Evolutionary conservation across 2,797 vertebrate genomes (phyloP), one percentile per base, ranked within the genome.

Genomic region (Malacoraja senta): DNA sequence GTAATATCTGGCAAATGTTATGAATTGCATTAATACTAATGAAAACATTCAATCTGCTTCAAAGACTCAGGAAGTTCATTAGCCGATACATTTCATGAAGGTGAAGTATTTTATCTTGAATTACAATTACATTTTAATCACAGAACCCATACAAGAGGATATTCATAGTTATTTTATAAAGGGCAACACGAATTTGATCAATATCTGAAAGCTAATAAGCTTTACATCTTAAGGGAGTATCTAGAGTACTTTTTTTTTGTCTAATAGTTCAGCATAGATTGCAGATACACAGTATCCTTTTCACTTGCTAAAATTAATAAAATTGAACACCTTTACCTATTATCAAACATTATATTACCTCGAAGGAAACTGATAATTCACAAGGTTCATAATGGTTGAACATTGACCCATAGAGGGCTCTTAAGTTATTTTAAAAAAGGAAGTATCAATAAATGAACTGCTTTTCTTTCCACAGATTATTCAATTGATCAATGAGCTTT

Each of bases 1-100:
- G 44, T 72, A 38, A 9, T 32, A 91, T 84, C 21, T 92, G 71
- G 71, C 24, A 92, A 38, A 24, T 38, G 53, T 38, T 29, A 53
- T 74, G 90, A 92, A 92, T 92, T 74, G 10, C 35, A 92, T 92
- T 92, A 92, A 76, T 53, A 92, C 9, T 53, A 29, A 92, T 53
- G 90, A 74, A 74, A 53, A 71, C 7, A 74, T 6, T 92, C 10
- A 13, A 92, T n/a, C 71, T 44, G 35, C 24, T 53, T 74, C 90
- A 72, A 76, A 92, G 24, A 92, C 26, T 74, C 90, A 74, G 9
- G 71, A 74, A 92, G 44, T 92, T 76, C 68, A 74, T 74, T 74
- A 74, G 24, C 71, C 53, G 90, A 74, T 92, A 74, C 90, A 74
- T 92, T 53, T 92, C 12, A 32, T 53, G 24, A 61, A 84, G 17